Base-by-base conservation (phyloP, 2,888 invertebrate species). In the Acleris sparsana region DNA sequence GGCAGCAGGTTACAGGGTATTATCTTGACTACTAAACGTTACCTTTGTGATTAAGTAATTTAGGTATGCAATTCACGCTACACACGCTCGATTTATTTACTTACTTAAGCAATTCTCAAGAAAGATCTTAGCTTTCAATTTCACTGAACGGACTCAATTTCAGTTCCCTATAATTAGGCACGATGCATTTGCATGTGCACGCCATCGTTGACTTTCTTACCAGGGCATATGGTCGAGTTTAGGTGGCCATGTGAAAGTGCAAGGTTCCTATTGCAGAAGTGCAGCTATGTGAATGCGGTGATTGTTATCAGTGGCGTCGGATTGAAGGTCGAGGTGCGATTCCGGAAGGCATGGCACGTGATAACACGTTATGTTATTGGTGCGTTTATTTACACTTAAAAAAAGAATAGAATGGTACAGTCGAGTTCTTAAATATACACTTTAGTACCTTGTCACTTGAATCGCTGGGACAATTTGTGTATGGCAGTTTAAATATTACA, bases 211-310 rank as follows among this genome's bases (percentile, higher is more conserved):
- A 18, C 20, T 29, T 55, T 13, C 43, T 55, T 33, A 17, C 4
- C 16, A 22, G 7, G 22, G 13, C 0, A 22, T 17, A 65, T 51
- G 65, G 65, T 65, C 22, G 49, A 51, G n/a, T 20, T 51, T 61
- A 5, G 65, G 13, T 65, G 55, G 49, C 7, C 7, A 1, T 20
- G 51, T 62, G 62, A 61, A 70, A 72, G 65, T 75, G 75, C 75
- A 79, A 75, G 86, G 82, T 82, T 87, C 86, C 77, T 71, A 79
- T 87, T 88, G 81, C 78, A 80, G 86, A 86, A 86, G 76, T 73
- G 73, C 60, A 65, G 39, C 49, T 55, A 53, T 81, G 79, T 81
- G 80, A 81, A 82, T 81, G 79, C 76, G 77, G 75, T 80, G 79
- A 79, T 79, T 70, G 74, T 72, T 73, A 78, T 83, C 80, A 78